Conservation (phyloP, 1,140 invertebrate genomes). For the Thaumatotibia leucotreta region DNA sequence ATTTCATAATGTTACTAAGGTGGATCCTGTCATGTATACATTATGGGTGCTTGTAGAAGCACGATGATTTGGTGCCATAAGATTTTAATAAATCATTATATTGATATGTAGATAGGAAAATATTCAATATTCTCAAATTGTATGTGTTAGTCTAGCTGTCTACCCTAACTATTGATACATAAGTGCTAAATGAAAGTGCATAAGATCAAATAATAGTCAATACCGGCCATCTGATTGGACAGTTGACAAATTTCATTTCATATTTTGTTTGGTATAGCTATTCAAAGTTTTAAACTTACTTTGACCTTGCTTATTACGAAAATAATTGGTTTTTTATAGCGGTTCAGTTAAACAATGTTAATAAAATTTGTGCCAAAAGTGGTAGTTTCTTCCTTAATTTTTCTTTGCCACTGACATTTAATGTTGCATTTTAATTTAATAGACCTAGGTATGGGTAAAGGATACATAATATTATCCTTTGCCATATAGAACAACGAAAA, state of each 20-base stretch:
- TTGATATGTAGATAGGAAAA: conserved; percentile 46
- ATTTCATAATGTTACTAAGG: conserved; percentile 18
- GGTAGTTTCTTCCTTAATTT: conserved; percentile 19
- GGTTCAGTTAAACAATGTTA: too few species aligned
- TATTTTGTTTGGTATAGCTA: too few species aligned
- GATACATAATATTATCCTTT: conserved; percentile 14
- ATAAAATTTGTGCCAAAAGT: conserved; percentile 52
- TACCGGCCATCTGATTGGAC: not conserved
- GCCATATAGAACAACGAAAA: conserved; percentile 38
- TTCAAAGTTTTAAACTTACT: too few species aligned
- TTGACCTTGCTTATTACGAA: too few species aligned
- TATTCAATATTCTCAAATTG: conserved; percentile 38
- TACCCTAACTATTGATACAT: not conserved
- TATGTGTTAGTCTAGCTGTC: not conserved
- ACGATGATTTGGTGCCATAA: conserved; percentile 58
- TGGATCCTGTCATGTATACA: conserved; percentile 12
- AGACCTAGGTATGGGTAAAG: conserved; percentile 21
- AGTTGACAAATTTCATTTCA: too few species aligned
- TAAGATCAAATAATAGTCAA: not conserved
- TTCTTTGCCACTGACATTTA: conserved; percentile 51
- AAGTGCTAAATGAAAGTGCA: not conserved
- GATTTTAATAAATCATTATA: conserved; percentile 43
- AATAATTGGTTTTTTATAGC: too few species aligned
- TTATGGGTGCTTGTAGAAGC: conserved; percentile 22
- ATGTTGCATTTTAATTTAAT: conserved; percentile 27